Base-by-base conservation (phyloP, 2,888 invertebrate genomes). In the Synanthedon myopaeformis region DNA sequence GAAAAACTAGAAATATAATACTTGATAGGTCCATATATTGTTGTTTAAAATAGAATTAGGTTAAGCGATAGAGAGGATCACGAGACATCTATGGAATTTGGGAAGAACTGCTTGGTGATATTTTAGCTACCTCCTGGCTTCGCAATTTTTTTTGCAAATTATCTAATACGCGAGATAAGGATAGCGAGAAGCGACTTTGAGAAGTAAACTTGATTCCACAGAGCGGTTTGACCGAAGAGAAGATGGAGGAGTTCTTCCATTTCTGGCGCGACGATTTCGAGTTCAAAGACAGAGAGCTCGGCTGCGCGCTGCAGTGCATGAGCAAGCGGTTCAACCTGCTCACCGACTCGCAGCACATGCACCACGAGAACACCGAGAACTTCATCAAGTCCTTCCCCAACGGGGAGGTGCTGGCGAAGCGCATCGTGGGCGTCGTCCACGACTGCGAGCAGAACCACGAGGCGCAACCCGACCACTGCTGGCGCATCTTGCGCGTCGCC, bases 201-300 rank as follows among this genome's bases (percentile, higher is more conserved):
- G 17, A 23, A 23, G 23, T 23, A 5, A 3, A 2, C 1, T 23
- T 28, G 6, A 28, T 28, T 28, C 1, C 12, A 10, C 64, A 86
- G 85, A 81, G 77, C 51, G 70, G 78, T 35, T 70, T 87, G 45
- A 70, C 78, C 0, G 78, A 80, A 52, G 84, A 82, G 56, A 75
- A 77, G 66, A 84, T 87, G 86, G 86, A 84, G 56, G 78, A 85
- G 69, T 87, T 87, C 75, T 84, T 80, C 65, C 83, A 86, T 72
- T 82, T 84, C 74, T 86, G 86, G 86, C 63, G 74, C 59, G 81
- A 84, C 1, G 83, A 83, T 70, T 87, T 85, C 74, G 73, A 74
- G 65, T 84, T 86, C 67, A 79, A 80, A 61, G 72, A 76, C 60
- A 84, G 83, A 54, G 85, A 81, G 72, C 65, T 87, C 60, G 86